Percentiles rank a stretch among this genome's conserved stretches.
phyloP scores from a whole-genome alignment of 2,797 vertebrate genomes.

The Enteromius anoplus region DNA sequence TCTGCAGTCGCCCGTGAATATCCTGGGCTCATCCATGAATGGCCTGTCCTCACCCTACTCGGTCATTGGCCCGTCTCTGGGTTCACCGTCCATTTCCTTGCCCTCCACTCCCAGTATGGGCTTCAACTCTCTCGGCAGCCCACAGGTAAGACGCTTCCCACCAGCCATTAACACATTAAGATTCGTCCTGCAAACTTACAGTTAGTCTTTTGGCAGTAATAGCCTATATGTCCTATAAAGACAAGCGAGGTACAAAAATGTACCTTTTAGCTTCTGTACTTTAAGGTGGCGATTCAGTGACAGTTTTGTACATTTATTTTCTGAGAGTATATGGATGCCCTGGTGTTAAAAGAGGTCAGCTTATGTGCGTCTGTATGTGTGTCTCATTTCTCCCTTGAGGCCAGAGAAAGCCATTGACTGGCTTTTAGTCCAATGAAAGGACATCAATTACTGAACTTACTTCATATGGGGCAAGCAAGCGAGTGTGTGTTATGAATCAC shows the following conservation, averaged over 20 bases:
- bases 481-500: background rate
- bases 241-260: background rate
- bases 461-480: background rate
- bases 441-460: constrained; percentile 19
- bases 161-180: background rate
- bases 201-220: background rate
- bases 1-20: constrained; percentile 80
- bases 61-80: constrained; percentile 87
- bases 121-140: constrained; percentile 80
- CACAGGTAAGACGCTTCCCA: constrained; percentile 80
- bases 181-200: background rate
- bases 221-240: background rate
- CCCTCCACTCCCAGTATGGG: constrained; percentile 84
- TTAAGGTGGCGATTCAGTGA: background rate
- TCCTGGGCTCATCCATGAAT: constrained; percentile 78
- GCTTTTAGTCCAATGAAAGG: constrained; percentile 31
- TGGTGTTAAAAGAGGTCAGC: constrained; percentile 22
- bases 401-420: constrained; percentile 24
- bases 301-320: background rate
- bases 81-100: constrained; percentile 80
- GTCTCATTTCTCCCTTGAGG: constrained; percentile 27
- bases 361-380: constrained; percentile 5
- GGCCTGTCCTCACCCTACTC: constrained; percentile 84
- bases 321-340: constrained; percentile 2
- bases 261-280: background rate